Evolutionary conservation across 2,888 invertebrate genomes (phyloP), one percentile per base, ranked within the genome.

Genomic region (Ypsolopha sequella): DNA sequence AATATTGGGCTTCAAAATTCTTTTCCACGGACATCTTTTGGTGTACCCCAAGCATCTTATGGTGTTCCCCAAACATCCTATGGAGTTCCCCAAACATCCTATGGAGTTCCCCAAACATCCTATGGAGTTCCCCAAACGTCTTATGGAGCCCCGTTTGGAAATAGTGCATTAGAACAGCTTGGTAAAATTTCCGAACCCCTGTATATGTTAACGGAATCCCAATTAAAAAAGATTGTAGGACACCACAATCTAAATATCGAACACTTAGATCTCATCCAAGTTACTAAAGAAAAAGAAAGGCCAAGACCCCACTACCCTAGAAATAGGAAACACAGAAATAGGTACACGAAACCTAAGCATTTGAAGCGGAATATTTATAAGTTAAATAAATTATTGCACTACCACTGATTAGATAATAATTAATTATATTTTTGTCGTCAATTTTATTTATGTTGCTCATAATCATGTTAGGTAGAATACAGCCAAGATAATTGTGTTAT

Each of bases 191-290:
- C 10, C n/a, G 84, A 86, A 57, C 84, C 85, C 0, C 70, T 85
- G 0, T 85, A 82, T 48, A 70, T 86, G 68, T 54, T 86, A 8
- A 81, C 84, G 0, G 72, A 78, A 53, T 65, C 77, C 0, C 82
- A 86, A 48, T 56, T 86, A 1, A 77, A 78, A 58, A 69, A 69
- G 33, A 55, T 86, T 1, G 60, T 82, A 1, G 79, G 80, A 0
- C 72, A 77, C 48, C 73, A 78, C 41, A 80, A 79, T 54, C 56
- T 80, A 1, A 82, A 85, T 53, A 78, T 84, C 34, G 72, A 76
- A 39, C 82, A 84, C 62, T 64, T 80, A 48, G 81, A 81, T 44
- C 66, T 80, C 0, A 80, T 64, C 41, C 78, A 82, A 55, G 57
- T 70, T n/a, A 56, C 66, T 7, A 65, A 68, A 54, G 56, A 60